Percentiles rank a stretch among this genome's conserved stretches.
Evolutionary conservation across 2,113 vertebrate species (phyloP).

Genomic region (Alligator mississippiensis): DNA sequence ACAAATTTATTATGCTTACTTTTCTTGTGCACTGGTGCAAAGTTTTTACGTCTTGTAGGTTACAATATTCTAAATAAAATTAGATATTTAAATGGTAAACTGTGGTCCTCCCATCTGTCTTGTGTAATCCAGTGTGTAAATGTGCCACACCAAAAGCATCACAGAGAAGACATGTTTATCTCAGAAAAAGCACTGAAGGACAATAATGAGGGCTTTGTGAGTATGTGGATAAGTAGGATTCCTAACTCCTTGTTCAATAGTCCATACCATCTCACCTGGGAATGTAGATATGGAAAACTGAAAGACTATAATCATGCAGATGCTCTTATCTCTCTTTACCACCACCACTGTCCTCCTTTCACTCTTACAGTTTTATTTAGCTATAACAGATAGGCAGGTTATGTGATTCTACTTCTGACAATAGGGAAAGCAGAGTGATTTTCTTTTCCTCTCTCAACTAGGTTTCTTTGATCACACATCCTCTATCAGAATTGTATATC

Average conservation of each 20-base stretch:
- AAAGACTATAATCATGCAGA: neutral
- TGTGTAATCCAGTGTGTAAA: neutral
- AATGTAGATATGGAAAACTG: neutral
- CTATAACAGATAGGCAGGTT: neutral
- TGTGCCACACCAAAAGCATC: neutral
- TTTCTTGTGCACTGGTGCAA: neutral
- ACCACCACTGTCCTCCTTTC: neutral
- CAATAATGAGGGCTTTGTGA: neutral
- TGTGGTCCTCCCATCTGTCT: neutral
- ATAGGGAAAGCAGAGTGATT: neutral
- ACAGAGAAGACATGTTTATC: neutral
- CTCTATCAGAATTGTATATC: conserved; percentile 41
- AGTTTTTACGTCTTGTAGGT: neutral
- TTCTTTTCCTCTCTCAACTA: neutral
- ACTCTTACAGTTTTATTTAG: neutral
- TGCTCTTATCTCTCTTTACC: neutral
- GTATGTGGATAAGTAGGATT: neutral
- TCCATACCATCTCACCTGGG: neutral
- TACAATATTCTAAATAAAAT: neutral
- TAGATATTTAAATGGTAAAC: neutral
- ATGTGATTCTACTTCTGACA: neutral
- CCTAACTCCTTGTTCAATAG: neutral
- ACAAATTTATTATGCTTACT: neutral
- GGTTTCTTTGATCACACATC: neutral
- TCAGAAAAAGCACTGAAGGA: neutral